Conservation (phyloP, 2,797 vertebrate species). For the Aulostomus chinensis region DNA sequence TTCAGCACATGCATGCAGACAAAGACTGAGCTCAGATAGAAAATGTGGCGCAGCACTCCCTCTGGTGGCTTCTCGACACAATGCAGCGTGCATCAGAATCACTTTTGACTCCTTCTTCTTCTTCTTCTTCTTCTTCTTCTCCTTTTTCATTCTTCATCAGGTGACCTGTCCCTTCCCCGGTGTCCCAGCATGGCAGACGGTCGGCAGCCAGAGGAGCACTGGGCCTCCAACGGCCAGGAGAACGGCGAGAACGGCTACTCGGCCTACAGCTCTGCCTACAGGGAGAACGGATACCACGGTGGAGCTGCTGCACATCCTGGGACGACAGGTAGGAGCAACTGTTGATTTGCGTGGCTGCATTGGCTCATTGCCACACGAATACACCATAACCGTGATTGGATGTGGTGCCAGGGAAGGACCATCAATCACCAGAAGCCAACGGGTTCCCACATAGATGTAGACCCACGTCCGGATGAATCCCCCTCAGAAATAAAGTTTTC, state of each 20-base stretch:
- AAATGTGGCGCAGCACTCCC: slow-evolving; percentile 24
- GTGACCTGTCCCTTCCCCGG: slow-evolving; percentile 64
- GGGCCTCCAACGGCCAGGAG: slow-evolving; percentile 77
- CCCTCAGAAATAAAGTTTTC: no score
- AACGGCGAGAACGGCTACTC: slow-evolving; percentile 73
- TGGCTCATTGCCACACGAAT: slow-evolving; percentile 13
- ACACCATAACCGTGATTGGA: slow-evolving; percentile 18
- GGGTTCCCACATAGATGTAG: no score
- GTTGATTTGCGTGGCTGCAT: no score
- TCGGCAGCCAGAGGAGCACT: slow-evolving; percentile 75
- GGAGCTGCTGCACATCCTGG: slow-evolving; percentile 82
- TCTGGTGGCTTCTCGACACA: slow-evolving; percentile 50
- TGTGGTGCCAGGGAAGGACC: slow-evolving; percentile 11
- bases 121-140: not conserved
- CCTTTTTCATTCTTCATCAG: slow-evolving; percentile 7
- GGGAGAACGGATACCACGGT: slow-evolving; percentile 90
- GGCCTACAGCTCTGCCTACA: slow-evolving; percentile 76
- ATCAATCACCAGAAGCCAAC: slow-evolving; percentile 10
- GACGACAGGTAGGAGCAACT: slow-evolving; percentile 75
- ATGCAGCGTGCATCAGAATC: not conserved
- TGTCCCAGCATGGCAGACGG: slow-evolving; percentile 74
- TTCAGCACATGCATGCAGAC: slow-evolving; percentile 49
- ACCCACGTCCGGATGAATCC: no score
- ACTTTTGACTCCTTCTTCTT: not conserved
- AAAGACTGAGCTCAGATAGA: slow-evolving; percentile 46